Conservation (phyloP, 2,113 vertebrate genomes). For the Bucco capensis region DNA sequence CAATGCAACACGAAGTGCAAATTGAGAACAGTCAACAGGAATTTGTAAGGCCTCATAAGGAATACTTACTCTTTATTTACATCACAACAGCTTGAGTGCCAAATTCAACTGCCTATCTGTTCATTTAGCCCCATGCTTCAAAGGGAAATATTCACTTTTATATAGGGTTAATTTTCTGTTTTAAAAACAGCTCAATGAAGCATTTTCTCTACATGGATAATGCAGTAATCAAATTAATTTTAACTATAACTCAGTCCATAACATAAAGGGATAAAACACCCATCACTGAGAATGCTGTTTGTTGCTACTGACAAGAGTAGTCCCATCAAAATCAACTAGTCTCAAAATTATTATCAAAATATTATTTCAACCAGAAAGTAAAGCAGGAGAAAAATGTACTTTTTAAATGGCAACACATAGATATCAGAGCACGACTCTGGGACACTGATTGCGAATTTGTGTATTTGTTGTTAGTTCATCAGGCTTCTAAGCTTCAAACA, state of each 20-base stretch:
- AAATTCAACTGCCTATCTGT: neutral
- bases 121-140: neutral
- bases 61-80: neutral
- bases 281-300: neutral
- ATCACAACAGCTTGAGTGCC: neutral
- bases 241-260: neutral
- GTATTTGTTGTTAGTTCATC: neutral
- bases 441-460: neutral
- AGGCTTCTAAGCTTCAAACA: neutral
- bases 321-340: neutral
- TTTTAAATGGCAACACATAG: neutral
- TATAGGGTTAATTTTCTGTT: neutral
- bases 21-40: neutral
- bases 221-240: neutral
- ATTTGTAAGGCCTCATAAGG: neutral
- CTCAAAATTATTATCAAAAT: neutral
- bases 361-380: neutral
- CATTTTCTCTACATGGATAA: neutral
- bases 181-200: neutral
- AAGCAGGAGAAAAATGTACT: neutral
- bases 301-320: neutral
- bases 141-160: neutral
- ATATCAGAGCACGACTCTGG: neutral
- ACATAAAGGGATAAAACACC: neutral
- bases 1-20: neutral